These are phyloP conservation scores for Coluber constrictor DNA, from an alignment of 2,797 vertebrate species.

Conservation along the genomic window DNA sequence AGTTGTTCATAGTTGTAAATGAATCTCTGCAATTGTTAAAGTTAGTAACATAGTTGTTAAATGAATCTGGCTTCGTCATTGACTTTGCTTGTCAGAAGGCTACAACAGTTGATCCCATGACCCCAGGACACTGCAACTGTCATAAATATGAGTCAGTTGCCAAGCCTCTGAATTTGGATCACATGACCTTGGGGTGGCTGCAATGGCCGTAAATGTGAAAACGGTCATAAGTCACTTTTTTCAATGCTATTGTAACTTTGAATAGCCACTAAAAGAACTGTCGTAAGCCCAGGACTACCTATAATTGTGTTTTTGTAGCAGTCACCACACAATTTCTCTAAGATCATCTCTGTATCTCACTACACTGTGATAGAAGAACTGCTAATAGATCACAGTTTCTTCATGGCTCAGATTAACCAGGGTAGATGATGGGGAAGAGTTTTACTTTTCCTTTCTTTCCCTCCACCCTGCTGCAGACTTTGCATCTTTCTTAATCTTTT, in stretches of 20 bases:
- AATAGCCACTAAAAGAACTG: background rate
- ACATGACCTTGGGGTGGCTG: no score
- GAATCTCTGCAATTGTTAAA: background rate
- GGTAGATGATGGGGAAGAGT: background rate
- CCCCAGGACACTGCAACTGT: no score
- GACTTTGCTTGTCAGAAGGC: no score
- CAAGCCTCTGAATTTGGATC: no score
- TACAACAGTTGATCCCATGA: no score
- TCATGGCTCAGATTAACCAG: background rate
- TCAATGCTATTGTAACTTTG: no score
- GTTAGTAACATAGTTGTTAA: background rate
- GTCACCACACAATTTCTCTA: background rate
- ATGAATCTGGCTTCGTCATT: background rate
- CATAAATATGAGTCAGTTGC: no score
- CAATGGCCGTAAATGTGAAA: no score
- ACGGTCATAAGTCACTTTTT: no score
- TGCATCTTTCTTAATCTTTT: background rate
- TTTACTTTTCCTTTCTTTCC: background rate
- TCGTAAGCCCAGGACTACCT: background rate
- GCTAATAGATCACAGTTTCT: background rate
- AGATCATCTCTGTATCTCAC: background rate
- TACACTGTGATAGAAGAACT: background rate
- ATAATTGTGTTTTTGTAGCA: background rate
- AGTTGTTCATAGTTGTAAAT: no score
- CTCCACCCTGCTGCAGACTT: background rate